Evolutionary conservation across 2,113 vertebrate species (phyloP).

Genomic region (Vicugna pacos): DNA sequence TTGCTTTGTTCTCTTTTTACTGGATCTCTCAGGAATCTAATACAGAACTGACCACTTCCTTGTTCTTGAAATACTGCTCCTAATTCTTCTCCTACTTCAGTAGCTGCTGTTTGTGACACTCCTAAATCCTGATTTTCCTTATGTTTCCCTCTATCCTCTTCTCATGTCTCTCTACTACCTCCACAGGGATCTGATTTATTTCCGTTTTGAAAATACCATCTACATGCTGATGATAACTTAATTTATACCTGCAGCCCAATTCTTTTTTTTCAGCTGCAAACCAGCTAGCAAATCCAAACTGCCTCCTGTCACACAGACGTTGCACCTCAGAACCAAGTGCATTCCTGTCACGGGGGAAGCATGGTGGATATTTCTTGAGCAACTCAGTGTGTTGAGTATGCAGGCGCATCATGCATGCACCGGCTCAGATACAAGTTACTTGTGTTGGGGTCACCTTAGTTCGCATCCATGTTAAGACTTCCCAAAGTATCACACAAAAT

Average conservation of each 20-base stretch:
- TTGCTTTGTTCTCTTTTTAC: neutral
- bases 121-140: neutral
- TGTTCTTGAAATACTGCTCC: neutral
- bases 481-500: neutral
- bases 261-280: neutral
- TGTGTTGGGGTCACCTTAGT: neutral
- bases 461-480: neutral
- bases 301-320: neutral
- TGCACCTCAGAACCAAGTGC: too few relatives aligned
- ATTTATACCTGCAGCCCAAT: neutral
- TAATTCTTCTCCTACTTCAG: neutral
- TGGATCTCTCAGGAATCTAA: neutral
- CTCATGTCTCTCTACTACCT: neutral
- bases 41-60: neutral
- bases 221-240: neutral
- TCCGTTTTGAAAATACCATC: neutral
- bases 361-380: neutral
- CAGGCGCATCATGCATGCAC: accelerated
- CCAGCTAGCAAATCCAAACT: neutral
- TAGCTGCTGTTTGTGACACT: neutral
- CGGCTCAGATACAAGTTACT: neutral
- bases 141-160: neutral
- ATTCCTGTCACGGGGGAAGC: neutral
- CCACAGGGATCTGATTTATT: neutral
- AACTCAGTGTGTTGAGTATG: neutral